Percentiles rank a stretch among this genome's conserved stretches.
These are phyloP conservation scores for Lindbergichthys nudifrons DNA, from an alignment of 2,797 vertebrate genomes.

Conservation along the genomic window DNA sequence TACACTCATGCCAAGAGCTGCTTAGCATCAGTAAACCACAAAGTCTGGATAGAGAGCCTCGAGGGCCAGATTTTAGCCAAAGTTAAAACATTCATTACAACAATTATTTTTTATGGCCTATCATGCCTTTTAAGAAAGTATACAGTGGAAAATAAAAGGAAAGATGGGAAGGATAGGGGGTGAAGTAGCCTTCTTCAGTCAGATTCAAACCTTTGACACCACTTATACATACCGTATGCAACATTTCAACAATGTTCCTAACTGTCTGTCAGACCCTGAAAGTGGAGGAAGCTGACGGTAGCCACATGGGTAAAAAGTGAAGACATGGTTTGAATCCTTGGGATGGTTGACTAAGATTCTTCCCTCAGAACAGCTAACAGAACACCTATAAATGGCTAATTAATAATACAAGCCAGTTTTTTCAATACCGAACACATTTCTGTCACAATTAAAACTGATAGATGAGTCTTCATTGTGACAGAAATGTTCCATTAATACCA, in stretches of 20 bases:
- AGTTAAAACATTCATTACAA: conserved; percentile 75
- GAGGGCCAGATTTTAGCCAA: conserved; percentile 60
- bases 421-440: not conserved
- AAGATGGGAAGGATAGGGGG: conserved; percentile 30
- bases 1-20: conserved; percentile 76
- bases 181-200: conserved; percentile 54
- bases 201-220: conserved; percentile 51
- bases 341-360: conserved; percentile 6
- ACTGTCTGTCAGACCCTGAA: conserved; percentile 19
- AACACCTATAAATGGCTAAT: not conserved
- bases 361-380: conserved; percentile 9
- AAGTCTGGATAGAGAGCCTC: conserved; percentile 56
- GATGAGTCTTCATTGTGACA: not conserved
- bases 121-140: conserved; percentile 59
- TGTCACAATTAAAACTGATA: not conserved
- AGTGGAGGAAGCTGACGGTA: conserved; percentile 23
- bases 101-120: conserved; percentile 75
- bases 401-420: not conserved
- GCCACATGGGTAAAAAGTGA: conserved; percentile 24
- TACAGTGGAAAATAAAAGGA: conserved; percentile 68
- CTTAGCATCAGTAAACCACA: conserved; percentile 78
- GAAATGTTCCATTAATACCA: conserved; percentile 3
- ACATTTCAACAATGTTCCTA: conserved; percentile 38
- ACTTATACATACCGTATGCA: conserved; percentile 6
- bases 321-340: conserved; percentile 13